phyloP scores from a whole-genome alignment of 2,113 vertebrate genomes.

The Tragelaphus strepsiceros region DNA sequence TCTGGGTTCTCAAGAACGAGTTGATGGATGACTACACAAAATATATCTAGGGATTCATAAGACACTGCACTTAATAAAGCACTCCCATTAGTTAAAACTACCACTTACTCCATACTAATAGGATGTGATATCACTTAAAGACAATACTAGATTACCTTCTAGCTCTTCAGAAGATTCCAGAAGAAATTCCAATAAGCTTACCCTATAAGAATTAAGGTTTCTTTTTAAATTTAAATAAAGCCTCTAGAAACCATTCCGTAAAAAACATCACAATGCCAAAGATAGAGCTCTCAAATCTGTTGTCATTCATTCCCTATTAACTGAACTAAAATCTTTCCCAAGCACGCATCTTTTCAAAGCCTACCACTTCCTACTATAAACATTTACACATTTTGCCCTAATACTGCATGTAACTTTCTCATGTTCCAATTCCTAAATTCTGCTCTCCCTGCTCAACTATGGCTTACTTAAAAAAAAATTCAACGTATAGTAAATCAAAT shows the following conservation, averaged over 20 bases:
- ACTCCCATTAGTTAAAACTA: constrained; percentile 17
- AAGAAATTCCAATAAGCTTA: constrained; percentile 2
- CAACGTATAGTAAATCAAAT: neutral
- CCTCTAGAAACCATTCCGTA: neutral
- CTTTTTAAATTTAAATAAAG: neutral
- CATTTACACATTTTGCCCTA: neutral
- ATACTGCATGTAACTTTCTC: neutral
- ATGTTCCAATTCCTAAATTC: neutral
- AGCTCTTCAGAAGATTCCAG: neutral
- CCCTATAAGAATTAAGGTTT: neutral
- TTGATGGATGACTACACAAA: neutral
- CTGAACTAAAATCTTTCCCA: neutral
- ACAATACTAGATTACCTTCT: neutral
- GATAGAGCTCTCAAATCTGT: neutral
- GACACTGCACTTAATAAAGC: neutral
- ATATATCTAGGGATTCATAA: neutral
- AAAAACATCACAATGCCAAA: constrained; percentile 4
- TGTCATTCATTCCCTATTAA: neutral
- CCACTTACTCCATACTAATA: neutral
- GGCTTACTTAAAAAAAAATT: neutral
- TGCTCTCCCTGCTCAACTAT: neutral
- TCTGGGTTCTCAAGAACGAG: neutral
- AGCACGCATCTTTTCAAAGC: neutral
- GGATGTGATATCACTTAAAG: neutral
- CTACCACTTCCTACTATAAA: neutral